A percentile compares a stretch with the other conserved stretches of the same genome.
phyloP scores from a whole-genome alignment of 1,140 invertebrate species.

The Caerostris extrusa region DNA sequence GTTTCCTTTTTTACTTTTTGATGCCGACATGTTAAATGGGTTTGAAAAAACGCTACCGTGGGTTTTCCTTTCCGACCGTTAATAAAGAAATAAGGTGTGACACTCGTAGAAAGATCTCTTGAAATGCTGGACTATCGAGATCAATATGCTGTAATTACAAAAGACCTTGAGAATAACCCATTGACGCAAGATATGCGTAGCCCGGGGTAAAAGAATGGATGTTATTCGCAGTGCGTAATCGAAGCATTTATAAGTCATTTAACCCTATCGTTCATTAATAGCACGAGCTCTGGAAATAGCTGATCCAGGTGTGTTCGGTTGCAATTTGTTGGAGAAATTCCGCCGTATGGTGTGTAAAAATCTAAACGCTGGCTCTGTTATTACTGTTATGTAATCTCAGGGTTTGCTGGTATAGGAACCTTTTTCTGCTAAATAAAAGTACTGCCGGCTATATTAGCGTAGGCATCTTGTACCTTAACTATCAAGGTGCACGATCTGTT shows the following conservation, averaged over 20 bases:
- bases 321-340: neutral
- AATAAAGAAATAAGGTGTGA: neutral
- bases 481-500: too few species aligned
- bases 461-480: too few species aligned
- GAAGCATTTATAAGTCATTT: conserved; percentile 49
- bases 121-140: neutral
- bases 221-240: conserved; percentile 3
- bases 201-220: neutral
- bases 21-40: too few species aligned
- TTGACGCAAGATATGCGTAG: conserved; percentile 34
- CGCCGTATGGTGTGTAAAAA: neutral
- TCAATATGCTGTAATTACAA: conserved; percentile 54
- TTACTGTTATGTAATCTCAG: neutral
- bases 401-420: neutral
- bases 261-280: conserved; percentile 22
- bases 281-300: neutral
- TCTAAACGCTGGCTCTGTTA: neutral
- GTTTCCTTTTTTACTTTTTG: too few species aligned
- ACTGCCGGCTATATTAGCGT: too few species aligned
- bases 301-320: conserved; percentile 29
- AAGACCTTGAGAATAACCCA: conserved; percentile 48
- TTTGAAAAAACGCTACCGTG: neutral
- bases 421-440: too few species aligned
- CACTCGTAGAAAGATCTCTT: neutral
- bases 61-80: neutral